phyloP scores from a whole-genome alignment of 2,113 vertebrate species.

The Odontophorus gujanensis region DNA sequence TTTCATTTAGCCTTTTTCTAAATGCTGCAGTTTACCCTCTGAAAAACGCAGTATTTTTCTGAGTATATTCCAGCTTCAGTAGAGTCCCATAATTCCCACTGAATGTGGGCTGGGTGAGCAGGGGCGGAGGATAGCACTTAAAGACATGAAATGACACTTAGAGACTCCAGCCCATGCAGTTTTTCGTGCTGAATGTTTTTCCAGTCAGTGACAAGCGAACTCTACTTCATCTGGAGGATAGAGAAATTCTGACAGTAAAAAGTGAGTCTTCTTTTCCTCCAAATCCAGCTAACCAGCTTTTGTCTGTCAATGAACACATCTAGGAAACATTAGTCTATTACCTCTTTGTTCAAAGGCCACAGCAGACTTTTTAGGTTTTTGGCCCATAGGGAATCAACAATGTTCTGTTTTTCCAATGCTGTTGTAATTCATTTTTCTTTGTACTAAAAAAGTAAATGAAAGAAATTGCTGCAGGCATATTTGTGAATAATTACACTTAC shows the following conservation, averaged over 20 bases:
- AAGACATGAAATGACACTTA: not conserved
- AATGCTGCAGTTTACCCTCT: not conserved
- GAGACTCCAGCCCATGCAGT: not conserved
- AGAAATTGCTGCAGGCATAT: slow-evolving; percentile 55
- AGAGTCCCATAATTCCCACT: not conserved
- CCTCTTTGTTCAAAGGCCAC: not conserved
- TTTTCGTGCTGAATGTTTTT: not conserved
- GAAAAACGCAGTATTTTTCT: slow-evolving; percentile 30
- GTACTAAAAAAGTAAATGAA: slow-evolving; percentile 51
- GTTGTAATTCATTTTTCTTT: slow-evolving; percentile 53
- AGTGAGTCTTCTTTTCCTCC: not conserved
- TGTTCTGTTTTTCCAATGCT: slow-evolving; percentile 11
- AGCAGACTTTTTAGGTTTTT: not conserved
- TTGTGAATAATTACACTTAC: slow-evolving; percentile 66
- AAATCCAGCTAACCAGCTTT: not conserved
- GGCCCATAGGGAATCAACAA: not conserved
- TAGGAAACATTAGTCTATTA: not conserved
- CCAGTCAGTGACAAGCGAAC: not conserved
- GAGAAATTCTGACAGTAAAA: not conserved
- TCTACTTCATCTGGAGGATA: not conserved
- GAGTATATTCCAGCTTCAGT: not conserved
- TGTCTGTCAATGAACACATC: not conserved
- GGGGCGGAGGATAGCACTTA: not conserved
- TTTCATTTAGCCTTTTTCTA: slow-evolving; percentile 6
- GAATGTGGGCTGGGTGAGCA: not conserved